Evolutionary conservation across 2,797 vertebrate species (phyloP).

Genomic region (Catamblyrhynchus diadema): DNA sequence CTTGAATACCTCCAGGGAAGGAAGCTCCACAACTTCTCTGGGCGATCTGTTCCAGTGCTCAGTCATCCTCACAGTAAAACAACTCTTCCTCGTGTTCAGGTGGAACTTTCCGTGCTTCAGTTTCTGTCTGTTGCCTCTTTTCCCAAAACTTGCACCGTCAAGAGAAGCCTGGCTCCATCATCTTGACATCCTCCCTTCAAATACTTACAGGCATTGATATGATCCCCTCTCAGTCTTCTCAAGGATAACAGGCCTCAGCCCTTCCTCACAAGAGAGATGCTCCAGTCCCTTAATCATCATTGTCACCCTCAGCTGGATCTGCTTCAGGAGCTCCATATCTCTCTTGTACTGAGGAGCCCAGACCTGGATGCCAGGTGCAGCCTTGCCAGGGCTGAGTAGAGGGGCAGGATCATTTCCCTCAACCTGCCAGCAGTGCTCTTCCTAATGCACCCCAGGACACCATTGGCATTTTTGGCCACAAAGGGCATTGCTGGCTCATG

Average conservation of each 20-base stretch:
- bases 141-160: neutral
- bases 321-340: neutral
- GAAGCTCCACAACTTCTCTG: neutral
- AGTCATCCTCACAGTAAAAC: neutral
- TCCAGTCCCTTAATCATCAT: neutral
- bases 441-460: neutral
- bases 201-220: neutral
- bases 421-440: neutral
- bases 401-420: neutral
- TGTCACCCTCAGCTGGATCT: neutral
- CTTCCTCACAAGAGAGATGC: neutral
- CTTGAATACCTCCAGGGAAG: neutral
- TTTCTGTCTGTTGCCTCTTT: neutral
- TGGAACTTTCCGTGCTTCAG: neutral
- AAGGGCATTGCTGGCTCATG: neutral
- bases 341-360: neutral
- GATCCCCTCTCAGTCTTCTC: neutral
- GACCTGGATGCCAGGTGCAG: neutral
- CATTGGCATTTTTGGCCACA: neutral
- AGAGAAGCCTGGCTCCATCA: neutral
- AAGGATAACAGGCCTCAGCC: neutral
- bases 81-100: neutral
- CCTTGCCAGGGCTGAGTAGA: neutral
- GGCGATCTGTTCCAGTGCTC: neutral
- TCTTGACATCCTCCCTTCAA: neutral